Evolutionary conservation across 1,140 invertebrate species (phyloP), one percentile per base, ranked within the genome.

Genomic region (Dreissena polymorpha): DNA sequence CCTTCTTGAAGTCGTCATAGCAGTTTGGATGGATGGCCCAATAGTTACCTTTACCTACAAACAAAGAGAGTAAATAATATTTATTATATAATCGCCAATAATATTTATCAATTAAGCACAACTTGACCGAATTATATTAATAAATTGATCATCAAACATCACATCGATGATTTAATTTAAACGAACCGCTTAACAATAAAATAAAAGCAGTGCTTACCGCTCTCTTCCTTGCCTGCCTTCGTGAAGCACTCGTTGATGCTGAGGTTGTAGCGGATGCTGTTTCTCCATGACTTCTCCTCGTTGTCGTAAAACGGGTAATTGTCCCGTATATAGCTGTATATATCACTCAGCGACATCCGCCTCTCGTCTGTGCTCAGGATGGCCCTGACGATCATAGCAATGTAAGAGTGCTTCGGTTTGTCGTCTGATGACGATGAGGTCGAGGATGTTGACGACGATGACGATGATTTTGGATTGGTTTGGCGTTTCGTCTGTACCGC

Each of bases 1-100:
- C 98, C 86, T 97, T 97, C 12, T 96, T 94, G 91, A 99, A 99
- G 90, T 99, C 92, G 23, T 99, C 97, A 5, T 98, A 93, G 92
- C 99, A 99, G 0, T 98, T 98, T 0, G 97, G 97, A 93, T 99
- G 98, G 64, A 99, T 98, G 1, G 97, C 96, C 98, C 98, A 99
- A 88, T 98, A 99, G 90, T 99, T 98, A 0, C 94, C 98, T 91
- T 99, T 99, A 0, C 81, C 79, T 55, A 71, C 27, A 50, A 23
- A 76, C 18, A 73, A 60, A 25, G 14, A 39, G 23, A 5, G 23
- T n/a, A 10, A n/a, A 25, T 25, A 39, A 39, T 39, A 39, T 39
- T 39, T 5, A 39, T 39, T 8, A 39, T 39, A 8, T 39, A 39
- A 39, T 39, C 8, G 39, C 8, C 39, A 39, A 5, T 39, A 39